Base-by-base conservation (phyloP, 2,797 vertebrate genomes). In the Philypnodon macrostomus region DNA sequence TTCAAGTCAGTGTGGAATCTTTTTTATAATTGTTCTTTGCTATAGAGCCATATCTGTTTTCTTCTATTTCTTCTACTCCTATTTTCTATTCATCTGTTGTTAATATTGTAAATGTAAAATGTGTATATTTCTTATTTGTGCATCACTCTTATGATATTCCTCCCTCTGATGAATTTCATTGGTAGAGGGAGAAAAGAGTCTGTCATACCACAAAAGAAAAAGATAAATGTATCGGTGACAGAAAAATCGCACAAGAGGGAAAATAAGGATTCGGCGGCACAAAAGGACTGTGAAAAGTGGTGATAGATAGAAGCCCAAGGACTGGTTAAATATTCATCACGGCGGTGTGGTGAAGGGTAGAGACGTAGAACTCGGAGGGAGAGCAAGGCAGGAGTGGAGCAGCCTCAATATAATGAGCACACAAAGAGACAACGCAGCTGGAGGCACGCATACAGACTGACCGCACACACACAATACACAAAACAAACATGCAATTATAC, bases 261-360 rank as follows among this genome's bases (percentile, higher is more conserved):
- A 40, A 58, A 15, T 30, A 12, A 49, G 40, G 27, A 58, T 18
- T 18, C 26, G n/a, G 26, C 27, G 14, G 10, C 61, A 70, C 53
- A 50, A 48, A 51, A 46, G 36, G 31, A 18, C 47, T 16, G 37
- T 35, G 48, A 46, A 52, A 58, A 47, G 50, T 35, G 33, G 69
- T 58, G 30, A 58, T 56, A 59, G 30, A 58, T 56, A 59, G 74
- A 32, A 40, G 70, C 63, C 61, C 10, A 60, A 67, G 70, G 57
- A 64, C 19, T 47, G 55, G 57, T 84, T 73, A 85, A 84, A 79
- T 79, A 85, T 85, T 83, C 71, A 84, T 79, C 62, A 66, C 70
- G 61, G 47, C 57, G 53, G 61, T 2, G 18, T 45, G 51, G 51
- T 65, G 79, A 80, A 70, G 63, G 75, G 67, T 46, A 15, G 68